Base-by-base conservation (phyloP, 2,888 invertebrate genomes). In the Machimus rusticus region DNA sequence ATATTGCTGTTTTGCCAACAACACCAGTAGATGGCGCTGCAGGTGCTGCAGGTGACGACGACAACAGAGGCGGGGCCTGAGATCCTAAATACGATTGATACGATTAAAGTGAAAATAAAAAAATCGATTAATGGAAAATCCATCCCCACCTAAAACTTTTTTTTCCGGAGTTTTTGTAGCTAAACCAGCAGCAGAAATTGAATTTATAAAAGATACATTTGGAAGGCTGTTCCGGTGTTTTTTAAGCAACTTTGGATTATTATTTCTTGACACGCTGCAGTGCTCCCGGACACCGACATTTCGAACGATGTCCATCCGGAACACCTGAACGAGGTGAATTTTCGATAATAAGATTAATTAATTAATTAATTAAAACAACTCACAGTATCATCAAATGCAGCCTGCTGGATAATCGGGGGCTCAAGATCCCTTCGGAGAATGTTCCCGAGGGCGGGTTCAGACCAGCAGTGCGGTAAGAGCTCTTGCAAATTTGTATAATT, bases 351-450 rank as follows among this genome's bases (percentile, higher is more conserved):
- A 34, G 5, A 6, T 0, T 6, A 34, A 6, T 34, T 6, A 34
- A 34, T 6, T 34, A 34, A 34, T 34, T 4, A 31, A 31, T 31
- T 34, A 0, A 85, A 87, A 66, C 89, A 90, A 90, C 92, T 92
- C 91, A 93, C 92, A 90, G 95, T 94, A 92, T 96, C 96, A 92
- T 97, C 97, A 93, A 98, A 97, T 74, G 97, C 96, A 76, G 97
- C 97, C 92, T 97, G 97, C 91, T 98, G 97, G 85, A 97, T 93
- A 89, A 96, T 93, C 3, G 97, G 97, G 34, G 97, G 96, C 90
- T 96, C 95, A 87, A 98, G 94, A 76, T 95, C 93, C 88, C 94
- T 93, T 88, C 95, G 94, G 90, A 95, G 93, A 90, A 92, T 90
- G 90, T 93, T 92, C 16, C 94, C 95, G 34, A 95, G 94, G 85